phyloP scores from a whole-genome alignment of 2,113 vertebrate genomes.

The Ginglymostoma cirratum region DNA sequence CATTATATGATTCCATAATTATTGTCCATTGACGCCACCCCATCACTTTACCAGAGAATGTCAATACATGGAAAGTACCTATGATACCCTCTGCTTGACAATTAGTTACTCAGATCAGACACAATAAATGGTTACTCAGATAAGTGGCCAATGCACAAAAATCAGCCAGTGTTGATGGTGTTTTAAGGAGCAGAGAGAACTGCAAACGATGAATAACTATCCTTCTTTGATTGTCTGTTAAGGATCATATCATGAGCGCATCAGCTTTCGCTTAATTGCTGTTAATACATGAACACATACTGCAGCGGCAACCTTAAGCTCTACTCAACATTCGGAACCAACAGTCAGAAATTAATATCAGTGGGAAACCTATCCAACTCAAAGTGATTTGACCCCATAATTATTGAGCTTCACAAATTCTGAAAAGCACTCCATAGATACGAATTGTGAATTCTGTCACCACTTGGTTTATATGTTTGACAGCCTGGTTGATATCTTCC shows the following conservation, averaged over 20 bases:
- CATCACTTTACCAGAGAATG: no score
- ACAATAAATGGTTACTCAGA: not conserved
- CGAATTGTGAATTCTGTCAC: not conserved
- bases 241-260: not conserved
- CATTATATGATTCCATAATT: not conserved
- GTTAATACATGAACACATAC: not conserved
- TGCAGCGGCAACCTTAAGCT: not conserved
- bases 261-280: not conserved
- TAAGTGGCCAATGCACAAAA: not conserved
- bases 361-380: not conserved
- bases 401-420: not conserved
- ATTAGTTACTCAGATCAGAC: not conserved
- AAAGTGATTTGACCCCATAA: not conserved
- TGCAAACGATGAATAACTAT: not conserved
- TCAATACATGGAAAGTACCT: not conserved
- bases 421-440: not conserved
- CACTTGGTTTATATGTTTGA: not conserved
- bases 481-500: not conserved
- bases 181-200: not conserved
- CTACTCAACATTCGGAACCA: not conserved
- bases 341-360: not conserved
- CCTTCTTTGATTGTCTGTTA: not conserved
- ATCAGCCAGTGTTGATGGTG: not conserved
- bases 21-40: not conserved
- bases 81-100: not conserved